Percentiles rank a stretch among this genome's conserved stretches.
These are phyloP conservation scores for Procambarus clarkii DNA, from an alignment of 1,140 invertebrate genomes.

Conservation along the genomic window DNA sequence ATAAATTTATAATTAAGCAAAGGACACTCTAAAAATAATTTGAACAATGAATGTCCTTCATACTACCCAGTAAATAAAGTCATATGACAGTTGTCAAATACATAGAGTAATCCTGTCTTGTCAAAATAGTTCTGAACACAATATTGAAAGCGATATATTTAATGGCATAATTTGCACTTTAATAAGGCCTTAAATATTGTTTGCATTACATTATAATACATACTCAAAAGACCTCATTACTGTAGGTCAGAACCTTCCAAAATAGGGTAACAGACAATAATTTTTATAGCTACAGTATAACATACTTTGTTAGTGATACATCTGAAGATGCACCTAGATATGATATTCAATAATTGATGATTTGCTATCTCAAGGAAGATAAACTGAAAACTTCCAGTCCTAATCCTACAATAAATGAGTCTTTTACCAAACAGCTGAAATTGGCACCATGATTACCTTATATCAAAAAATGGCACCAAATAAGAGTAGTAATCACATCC, in stretches of 20 bases:
- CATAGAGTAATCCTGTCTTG: background rate
- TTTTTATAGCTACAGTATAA: background rate
- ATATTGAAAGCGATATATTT: background rate
- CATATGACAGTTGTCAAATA: background rate
- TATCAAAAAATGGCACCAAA: background rate
- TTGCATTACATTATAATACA: background rate
- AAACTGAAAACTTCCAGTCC: background rate
- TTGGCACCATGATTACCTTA: background rate
- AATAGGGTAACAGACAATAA: background rate
- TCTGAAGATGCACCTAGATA: background rate
- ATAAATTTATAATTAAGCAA: background rate
- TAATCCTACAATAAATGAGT: background rate
- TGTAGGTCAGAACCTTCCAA: background rate
- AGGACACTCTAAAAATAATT: background rate
- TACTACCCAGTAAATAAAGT: background rate
- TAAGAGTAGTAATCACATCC: background rate
- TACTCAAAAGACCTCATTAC: background rate
- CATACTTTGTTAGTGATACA: background rate
- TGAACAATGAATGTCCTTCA: background rate
- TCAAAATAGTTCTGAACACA: background rate
- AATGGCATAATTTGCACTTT: slow-evolving; percentile 28
- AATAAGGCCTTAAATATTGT: slow-evolving; percentile 33
- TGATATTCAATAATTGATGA: too few relatives aligned
- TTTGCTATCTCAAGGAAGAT: background rate
- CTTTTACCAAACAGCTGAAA: background rate